Evolutionary conservation across 1,140 invertebrate genomes (phyloP), one percentile per base, ranked within the genome.

Genomic region (Zaprionus gabonicus): DNA sequence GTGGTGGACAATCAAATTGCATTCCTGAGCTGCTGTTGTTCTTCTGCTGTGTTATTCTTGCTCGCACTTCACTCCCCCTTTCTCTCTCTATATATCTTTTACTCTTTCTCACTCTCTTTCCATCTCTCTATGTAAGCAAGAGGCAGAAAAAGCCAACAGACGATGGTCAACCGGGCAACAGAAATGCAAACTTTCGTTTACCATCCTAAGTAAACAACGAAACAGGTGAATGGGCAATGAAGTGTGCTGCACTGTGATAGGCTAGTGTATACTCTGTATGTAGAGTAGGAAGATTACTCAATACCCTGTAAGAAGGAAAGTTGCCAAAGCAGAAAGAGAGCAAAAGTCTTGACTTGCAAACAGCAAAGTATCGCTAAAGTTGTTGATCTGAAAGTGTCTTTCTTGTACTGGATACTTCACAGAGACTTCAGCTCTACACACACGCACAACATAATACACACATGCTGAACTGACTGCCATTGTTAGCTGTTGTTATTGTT

Each of bases 1-100:
- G 64, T 7, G 41, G 10, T 9, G 41, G 66, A 44, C 28, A 41
- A 57, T 70, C 72, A 69, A 75, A 75, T 87, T 86, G 80, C 72
- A 77, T 83, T 86, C 66, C 72, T 31, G 57, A 23, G 15, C 49
- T 46, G 58, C 27, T 51, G 58, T 51, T 69, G 27, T 60, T 59
- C 28, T 23, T 25, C 25, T 46, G 55, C 34, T 38, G 36, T 66
- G 53, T 66, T n/a, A 28, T 13, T 34, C 23, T 12, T 49, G 27
- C 20, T 60, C 4, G 44, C 62, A 5, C n/a, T 49, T 20, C 38
- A 7, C 31, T 31, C 2, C 9, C 3, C 9, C 31, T 3, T 46
- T 65, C 65, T 36, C 62, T 34, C 28, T 62, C 41, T 34, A 67
- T 38, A n/a, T 15, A 1, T 41, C 5, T 1, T 20, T 20, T 20